Evolutionary conservation across 2,888 invertebrate genomes (phyloP), one percentile per base, ranked within the genome.

Genomic region (Drosophila colorata): DNA sequence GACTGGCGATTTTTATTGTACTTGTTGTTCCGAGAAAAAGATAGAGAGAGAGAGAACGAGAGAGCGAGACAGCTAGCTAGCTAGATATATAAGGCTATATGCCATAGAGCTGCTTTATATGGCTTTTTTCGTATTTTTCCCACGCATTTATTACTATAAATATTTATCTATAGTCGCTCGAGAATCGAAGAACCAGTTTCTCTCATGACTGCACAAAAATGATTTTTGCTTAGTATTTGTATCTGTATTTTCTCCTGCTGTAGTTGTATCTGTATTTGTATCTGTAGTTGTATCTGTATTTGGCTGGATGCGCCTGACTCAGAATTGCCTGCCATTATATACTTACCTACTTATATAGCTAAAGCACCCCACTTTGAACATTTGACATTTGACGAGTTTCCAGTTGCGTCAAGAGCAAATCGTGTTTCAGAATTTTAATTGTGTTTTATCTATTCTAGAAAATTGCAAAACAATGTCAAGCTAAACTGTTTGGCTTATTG

Each of bases 91-190:
- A 46, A 33, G 33, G 33, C 33, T 33, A 31, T 18, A 46, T 37
- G 28, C 28, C 28, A 47, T n/a, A 33, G 20, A 49, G 18, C 37
- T 43, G 28, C 59, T 63, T 18, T 71, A 58, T 65, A 58, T 53
- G 65, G 49, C 23, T 57, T 61, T 53, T 71, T 53, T 71, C 57
- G 55, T 60, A 31, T 73, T 63, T 87, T 83, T 83, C 82, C 82
- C 82, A 83, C 82, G 82, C 82, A 87, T 81, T 82, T 80, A 87
- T 80, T 69, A 74, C 66, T 74, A 81, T 69, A 78, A 73, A 79
- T 67, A 80, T 82, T 73, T 79, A 66, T 69, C 64, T 76, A 60
- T 69, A 67, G 76, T 74, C 69, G 77, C 57, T 38, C 13, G 43
- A 57, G 49, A 59, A 57, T 11, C 63, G 38, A 46, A 61, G 60